Percentiles rank a stretch among this genome's conserved stretches.
Evolutionary conservation across 2,888 invertebrate genomes (phyloP).

Genomic region (Oscheius sp.): DNA sequence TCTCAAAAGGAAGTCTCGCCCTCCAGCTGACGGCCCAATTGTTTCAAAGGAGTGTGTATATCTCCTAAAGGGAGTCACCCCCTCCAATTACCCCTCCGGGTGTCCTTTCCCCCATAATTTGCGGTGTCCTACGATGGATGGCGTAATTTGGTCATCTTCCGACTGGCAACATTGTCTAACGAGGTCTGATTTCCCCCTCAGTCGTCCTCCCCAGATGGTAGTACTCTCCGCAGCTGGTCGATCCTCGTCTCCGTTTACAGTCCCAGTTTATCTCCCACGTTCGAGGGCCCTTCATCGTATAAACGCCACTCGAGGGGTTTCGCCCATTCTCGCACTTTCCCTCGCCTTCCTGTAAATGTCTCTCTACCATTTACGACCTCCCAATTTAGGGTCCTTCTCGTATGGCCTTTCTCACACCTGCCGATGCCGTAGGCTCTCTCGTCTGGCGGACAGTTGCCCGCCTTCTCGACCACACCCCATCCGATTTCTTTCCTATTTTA

Average conservation of each 20-base stretch:
- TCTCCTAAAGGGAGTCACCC: not conserved
- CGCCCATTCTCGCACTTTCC: not conserved
- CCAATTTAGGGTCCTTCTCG: slow-evolving; percentile 1
- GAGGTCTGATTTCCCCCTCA: slow-evolving; percentile 29
- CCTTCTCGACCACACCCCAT: not conserved
- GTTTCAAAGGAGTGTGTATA: not conserved
- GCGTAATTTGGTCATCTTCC: slow-evolving; percentile 20
- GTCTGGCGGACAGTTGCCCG: slow-evolving; percentile 30
- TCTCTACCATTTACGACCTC: slow-evolving; percentile 16
- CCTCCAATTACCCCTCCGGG: not conserved
- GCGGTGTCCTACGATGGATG: slow-evolving; percentile 21
- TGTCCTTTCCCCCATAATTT: not conserved
- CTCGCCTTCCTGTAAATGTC: slow-evolving; percentile 12
- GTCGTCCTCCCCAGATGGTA: slow-evolving; percentile 9
- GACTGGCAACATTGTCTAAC: slow-evolving; percentile 24
- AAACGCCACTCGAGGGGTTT: slow-evolving; percentile 1
- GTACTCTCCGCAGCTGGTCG: slow-evolving; percentile 8
- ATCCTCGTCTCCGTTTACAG: slow-evolving; percentile 20
- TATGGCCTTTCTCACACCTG: slow-evolving; percentile 20
- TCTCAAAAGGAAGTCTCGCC: not conserved
- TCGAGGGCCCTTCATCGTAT: slow-evolving; percentile 7
- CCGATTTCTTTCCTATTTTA: not conserved
- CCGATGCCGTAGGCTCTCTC: slow-evolving; percentile 11
- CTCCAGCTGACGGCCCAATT: slow-evolving; percentile 5
- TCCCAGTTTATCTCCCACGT: slow-evolving; percentile 32